Evolutionary conservation across 2,113 vertebrate species (phyloP), one percentile per base, ranked within the genome.

Genomic region (Syngnathus scovelli): DNA sequence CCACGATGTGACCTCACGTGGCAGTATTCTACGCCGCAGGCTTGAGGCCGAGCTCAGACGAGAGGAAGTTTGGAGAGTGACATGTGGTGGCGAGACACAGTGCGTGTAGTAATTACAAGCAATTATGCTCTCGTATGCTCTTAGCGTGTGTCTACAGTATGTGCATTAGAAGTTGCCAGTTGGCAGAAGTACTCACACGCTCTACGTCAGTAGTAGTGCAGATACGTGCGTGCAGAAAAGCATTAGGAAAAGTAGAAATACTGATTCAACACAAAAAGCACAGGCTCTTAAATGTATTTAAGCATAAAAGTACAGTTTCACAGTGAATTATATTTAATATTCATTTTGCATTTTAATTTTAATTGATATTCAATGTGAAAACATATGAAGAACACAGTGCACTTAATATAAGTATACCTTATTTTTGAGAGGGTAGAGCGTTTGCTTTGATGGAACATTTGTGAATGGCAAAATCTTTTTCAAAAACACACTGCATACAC

Each of bases 81-180:
- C 80, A 86, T 77, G 68, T 80, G 83, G 74, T 62, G 78, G 74
- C 69, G 71, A 87, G 84, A 88, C 85, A 51, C 70, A 74, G 76
- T 19, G 75, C 69, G 77, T 64, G 62, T 54, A 80, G 71, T 79
- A 67, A 61, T 77, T 79, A 64, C 33, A 56, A 61, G 69, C 71
- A 80, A 72, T 80, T 33, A 78, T 80, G 43, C 55, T 83, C 62
- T 77, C 79, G 76, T 80, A 83, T 81, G 79, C 54, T 36, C 44
- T 69, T 72, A 63, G 76, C 77, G 68, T 46, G 38, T 36, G 52
- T 68, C 64, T 77, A 16, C 77, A 15, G 1, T 46, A 46, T 46
- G 13, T 16, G 15, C 12, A 46, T 46, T 15, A 46, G 44, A 19
- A 51, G 8, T 19, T 7, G 19, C 48, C 1, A n/a, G 18, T 51